phyloP scores from a whole-genome alignment of 2,113 vertebrate species.

The Puffinus mauretanicus region DNA sequence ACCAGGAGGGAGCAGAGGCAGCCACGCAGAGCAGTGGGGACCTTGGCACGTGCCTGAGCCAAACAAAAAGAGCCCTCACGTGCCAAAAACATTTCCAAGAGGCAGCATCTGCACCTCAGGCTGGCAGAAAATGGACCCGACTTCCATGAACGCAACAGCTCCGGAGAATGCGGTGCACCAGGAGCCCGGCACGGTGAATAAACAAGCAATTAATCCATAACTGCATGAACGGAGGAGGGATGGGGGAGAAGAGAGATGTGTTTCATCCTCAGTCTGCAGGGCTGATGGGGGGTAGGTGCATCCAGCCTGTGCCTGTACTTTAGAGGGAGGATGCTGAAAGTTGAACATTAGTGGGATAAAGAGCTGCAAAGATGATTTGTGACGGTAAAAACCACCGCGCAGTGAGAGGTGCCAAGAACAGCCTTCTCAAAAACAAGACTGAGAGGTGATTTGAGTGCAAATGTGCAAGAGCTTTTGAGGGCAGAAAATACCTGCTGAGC shows the following conservation, averaged over 20 bases:
- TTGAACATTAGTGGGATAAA: neutral
- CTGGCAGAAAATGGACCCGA: neutral
- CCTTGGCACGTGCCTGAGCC: neutral
- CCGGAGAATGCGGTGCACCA: accelerated
- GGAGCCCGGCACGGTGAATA: no score
- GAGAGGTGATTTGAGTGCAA: neutral
- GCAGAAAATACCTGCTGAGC: neutral
- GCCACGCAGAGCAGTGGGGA: neutral
- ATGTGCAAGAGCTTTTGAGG: neutral
- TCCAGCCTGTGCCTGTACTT: neutral
- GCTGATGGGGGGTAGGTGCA: no score
- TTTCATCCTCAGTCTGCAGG: neutral
- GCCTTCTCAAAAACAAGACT: neutral
- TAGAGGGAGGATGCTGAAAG: neutral
- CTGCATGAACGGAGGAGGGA: accelerated
- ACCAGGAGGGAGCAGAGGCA: neutral
- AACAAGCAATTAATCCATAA: neutral
- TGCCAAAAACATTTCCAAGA: neutral
- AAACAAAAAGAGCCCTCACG: no score
- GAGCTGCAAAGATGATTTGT: neutral
- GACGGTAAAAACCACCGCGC: neutral
- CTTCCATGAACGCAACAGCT: neutral
- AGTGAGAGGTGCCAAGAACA: neutral
- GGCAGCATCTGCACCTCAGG: neutral
- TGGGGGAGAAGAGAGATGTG: neutral